Evolutionary conservation across 2,888 invertebrate genomes (phyloP), one percentile per base, ranked within the genome.

Genomic region (Cerastis rubricosa): DNA sequence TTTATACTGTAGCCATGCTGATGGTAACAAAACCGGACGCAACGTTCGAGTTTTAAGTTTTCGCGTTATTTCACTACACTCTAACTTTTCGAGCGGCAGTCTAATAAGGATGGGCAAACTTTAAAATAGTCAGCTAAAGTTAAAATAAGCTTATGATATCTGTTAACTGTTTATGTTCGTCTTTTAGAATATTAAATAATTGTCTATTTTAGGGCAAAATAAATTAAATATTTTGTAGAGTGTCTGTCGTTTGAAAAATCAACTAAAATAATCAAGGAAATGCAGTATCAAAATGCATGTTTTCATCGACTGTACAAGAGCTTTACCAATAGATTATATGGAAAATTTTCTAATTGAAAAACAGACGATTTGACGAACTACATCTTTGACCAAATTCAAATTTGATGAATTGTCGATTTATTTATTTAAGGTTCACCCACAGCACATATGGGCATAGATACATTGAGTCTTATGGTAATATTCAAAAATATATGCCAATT

Each of bases 31-130:
- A 88, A 89, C 85, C 82, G 65, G 45, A 71, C 17, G 72, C 25
- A 69, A 70, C 79, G 80, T 87, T 84, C 82, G 81, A 88, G 89
- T 89, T 91, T 89, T 87, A 90, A 90, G 90, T 91, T 91, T 88
- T 71, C 84, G 71, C 87, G 85, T 89, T 89, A 86, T 86, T 78
- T 71, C 35, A 70, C 45, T 49, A 43, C 65, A 74, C 71, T 59
- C 40, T 35, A 71, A 76, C 71, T 76, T 80, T 83, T 64, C 12
- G 22, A 64, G 61, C 25, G 25, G 49, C 47, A 67, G 43, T 49
- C 54, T 49, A 54, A 57, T 68, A 79, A 54, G 9, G 43, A 72
- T 47, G 19, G 40, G 54, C 5, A 3, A 63, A 45, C 14, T 67
- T 78, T 64, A 43, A 57, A 77, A 25, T 22, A 14, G 54, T 63